Evolutionary conservation across 2,113 vertebrate species (phyloP).

Genomic region (Galeopterus variegatus): DNA sequence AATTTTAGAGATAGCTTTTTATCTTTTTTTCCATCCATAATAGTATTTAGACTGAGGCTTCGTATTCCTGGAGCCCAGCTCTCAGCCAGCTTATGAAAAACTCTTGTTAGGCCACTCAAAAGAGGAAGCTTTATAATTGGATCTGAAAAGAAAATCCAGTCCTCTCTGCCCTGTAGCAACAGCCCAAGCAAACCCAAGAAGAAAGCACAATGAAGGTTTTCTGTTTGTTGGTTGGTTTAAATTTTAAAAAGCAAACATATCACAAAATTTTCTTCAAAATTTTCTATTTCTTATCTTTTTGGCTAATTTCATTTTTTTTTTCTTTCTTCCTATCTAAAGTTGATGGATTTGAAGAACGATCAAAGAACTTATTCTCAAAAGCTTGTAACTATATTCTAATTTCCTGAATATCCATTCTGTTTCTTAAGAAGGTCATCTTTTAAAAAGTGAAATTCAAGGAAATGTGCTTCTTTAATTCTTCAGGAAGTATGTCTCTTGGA

Average conservation of each 20-base stretch:
- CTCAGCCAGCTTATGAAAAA: neutral
- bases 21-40: neutral
- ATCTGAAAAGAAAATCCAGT: neutral
- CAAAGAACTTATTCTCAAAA: neutral
- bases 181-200: neutral
- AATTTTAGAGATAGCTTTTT: constrained; percentile 12
- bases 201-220: neutral
- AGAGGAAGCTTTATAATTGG: neutral
- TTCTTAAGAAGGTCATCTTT: constrained; percentile 60
- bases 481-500: neutral
- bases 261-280: too few species aligned
- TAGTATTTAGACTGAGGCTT: neutral
- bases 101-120: neutral
- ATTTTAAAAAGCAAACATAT: neutral
- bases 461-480: neutral
- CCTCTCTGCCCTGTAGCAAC: neutral
- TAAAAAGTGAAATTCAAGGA: constrained; percentile 50
- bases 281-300: neutral
- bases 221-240: neutral
- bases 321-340: neutral
- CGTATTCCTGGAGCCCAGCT: neutral
- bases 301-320: neutral
- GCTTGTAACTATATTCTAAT: neutral
- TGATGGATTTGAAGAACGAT: constrained; percentile 13
- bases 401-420: constrained; percentile 38